A percentile compares a stretch with the other conserved stretches of the same genome.
phyloP scores from a whole-genome alignment of 2,797 vertebrate species.

The Rhadinocentrus ornatus region DNA sequence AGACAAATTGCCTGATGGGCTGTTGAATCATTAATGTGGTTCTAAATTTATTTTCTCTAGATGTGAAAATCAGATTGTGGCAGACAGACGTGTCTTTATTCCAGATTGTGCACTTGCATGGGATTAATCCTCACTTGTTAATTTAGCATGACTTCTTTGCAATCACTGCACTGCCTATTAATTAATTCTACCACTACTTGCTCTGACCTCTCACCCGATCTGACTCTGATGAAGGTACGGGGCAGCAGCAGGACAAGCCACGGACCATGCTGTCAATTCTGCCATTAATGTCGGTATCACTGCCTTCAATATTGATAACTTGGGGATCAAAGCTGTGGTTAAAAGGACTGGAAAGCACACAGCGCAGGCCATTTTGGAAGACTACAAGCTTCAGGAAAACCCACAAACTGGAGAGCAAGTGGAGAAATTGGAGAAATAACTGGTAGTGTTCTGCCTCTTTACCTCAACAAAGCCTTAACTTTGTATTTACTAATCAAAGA shows the following conservation, averaged over 20 bases:
- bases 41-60: neutral
- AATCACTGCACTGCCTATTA: conserved; percentile 22
- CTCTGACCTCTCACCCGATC: conserved; percentile 45
- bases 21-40: neutral
- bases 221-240: conserved; percentile 88
- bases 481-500: conserved; percentile 51
- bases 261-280: conserved; percentile 92
- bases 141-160: conserved; percentile 52
- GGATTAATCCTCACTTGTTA: conserved; percentile 25
- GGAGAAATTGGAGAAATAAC: conserved; percentile 67
- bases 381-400: conserved; percentile 88
- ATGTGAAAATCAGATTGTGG: conserved; percentile 9
- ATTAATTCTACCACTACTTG: conserved; percentile 20
- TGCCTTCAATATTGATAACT: conserved; percentile 95
- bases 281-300: conserved; percentile 94
- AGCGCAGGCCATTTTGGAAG: conserved; percentile 89
- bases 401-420: conserved; percentile 69
- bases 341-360: conserved; percentile 95
- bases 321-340: conserved; percentile 95
- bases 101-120: conserved; percentile 52
- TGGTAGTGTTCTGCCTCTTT: conserved; percentile 5
- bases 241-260: conserved; percentile 91
- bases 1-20: too few species aligned
- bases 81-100: conserved; percentile 13
- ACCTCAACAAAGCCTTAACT: conserved; percentile 70